Evolutionary conservation across 2,113 vertebrate genomes (phyloP), one percentile per base, ranked within the genome.

Genomic region (Plestiodon gilberti): DNA sequence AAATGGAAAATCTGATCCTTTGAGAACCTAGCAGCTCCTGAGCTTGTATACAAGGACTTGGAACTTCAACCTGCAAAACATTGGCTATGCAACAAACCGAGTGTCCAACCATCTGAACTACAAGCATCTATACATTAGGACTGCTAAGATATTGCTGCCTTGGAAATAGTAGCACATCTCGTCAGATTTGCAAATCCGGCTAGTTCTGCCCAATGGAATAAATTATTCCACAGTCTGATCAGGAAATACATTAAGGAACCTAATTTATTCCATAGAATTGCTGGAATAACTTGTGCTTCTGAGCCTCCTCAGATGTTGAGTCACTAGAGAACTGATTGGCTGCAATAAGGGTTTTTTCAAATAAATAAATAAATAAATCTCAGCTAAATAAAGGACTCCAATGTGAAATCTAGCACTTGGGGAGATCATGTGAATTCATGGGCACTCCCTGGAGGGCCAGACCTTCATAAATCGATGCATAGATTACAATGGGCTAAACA

Each of bases 311-410:
- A 83, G 84, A 91, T 85, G 81, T 92, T 83, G 83, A 91, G 89
- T 88, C 92, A 93, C 87, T 88, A 95, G 93, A 87, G 89, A 93
- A 87, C 89, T 92, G 84, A 89, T 92, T 92, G 82, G 84, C 81
- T 93, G 91, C 86, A 48, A 91, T 91, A 82, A 93, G 89, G 82
- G 82, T 89, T 94, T 91, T 93, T 90, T 43, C 15, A 7, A 81
- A 70, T 79, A 91, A 57, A n/a, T 55, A 55, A 55, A 8, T n/a
- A 88, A 61, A 87, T 65, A 85, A 78, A 90, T 95, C 93, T 93
- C 93, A 94, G 93, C 74, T 92, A 96, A 95, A 94, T 95, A 91
- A 95, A 92, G 94, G 89, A 88, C 85, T 90, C 90, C 92, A 90
- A 87, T 92, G 71, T 87, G 91, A 84, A 91, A 93, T 92, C 87